A percentile compares a stretch with the other conserved stretches of the same genome.
Evolutionary conservation across 2,888 invertebrate genomes (phyloP).

Genomic region (Pyrrhosoma nymphula): DNA sequence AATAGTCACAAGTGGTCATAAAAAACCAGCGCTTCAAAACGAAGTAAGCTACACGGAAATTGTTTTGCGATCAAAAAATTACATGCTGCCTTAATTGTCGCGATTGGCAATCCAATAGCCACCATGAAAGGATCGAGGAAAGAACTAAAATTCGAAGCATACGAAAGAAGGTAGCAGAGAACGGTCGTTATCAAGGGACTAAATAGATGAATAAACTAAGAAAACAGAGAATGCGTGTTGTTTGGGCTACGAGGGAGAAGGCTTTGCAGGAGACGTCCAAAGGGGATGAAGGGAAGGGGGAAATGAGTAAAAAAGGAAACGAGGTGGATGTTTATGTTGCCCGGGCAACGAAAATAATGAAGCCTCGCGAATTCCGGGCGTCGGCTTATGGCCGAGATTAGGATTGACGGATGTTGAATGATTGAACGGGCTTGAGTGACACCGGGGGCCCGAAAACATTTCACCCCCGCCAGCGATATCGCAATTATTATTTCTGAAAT

Average conservation of each 20-base stretch:
- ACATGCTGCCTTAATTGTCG: too few relatives aligned
- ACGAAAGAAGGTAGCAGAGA: too few relatives aligned
- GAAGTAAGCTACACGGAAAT: too few relatives aligned
- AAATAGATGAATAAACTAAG: background rate
- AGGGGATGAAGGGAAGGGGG: background rate
- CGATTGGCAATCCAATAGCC: too few relatives aligned
- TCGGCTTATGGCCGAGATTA: conserved; percentile 23
- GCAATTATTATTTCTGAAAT: background rate
- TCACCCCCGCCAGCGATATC: background rate
- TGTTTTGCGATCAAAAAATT: too few relatives aligned
- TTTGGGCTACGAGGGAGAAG: background rate
- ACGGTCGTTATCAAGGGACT: background rate
- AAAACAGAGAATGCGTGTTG: background rate
- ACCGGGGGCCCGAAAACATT: background rate
- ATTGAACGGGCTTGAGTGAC: conserved; percentile 19
- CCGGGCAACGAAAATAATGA: background rate
- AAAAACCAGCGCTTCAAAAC: too few relatives aligned
- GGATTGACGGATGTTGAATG: background rate
- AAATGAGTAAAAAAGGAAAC: background rate
- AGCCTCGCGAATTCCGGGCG: background rate
- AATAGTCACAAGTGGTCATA: too few relatives aligned
- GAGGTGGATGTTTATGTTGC: background rate
- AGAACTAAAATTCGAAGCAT: too few relatives aligned
- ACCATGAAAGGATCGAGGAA: too few relatives aligned
- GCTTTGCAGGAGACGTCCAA: background rate